Evolutionary conservation across 2,797 vertebrate species (phyloP).

Genomic region (Agapornis canus): DNA sequence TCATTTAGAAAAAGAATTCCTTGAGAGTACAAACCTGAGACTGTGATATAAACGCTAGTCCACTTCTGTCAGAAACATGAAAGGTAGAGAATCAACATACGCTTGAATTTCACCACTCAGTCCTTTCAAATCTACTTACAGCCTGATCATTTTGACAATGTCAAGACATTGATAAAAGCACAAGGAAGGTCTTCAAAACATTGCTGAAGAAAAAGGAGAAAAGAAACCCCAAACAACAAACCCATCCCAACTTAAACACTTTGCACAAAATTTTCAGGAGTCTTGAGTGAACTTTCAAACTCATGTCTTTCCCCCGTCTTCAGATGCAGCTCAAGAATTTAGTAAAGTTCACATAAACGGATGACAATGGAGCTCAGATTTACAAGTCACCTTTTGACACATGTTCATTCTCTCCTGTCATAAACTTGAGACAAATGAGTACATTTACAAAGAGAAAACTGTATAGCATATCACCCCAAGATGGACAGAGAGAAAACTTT

Average conservation of each 20-base stretch:
- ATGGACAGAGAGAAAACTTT: neutral
- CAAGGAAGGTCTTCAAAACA: neutral
- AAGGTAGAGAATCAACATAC: neutral
- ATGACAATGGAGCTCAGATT: neutral
- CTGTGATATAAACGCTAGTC: neutral
- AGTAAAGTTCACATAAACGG: neutral
- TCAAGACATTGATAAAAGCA: neutral
- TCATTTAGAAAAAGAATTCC: neutral
- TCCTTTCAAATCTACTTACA: neutral
- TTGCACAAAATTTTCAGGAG: neutral
- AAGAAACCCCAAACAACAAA: neutral
- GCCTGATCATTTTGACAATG: neutral
- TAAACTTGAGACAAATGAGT: neutral
- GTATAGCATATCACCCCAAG: neutral
- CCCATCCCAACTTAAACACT: neutral
- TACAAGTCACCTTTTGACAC: neutral
- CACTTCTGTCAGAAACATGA: neutral
- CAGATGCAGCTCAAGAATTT: neutral
- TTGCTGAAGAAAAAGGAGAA: neutral
- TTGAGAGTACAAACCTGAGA: neutral
- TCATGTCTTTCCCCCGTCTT: neutral
- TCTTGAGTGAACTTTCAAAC: neutral
- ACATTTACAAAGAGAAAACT: neutral
- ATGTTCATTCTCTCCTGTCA: neutral
- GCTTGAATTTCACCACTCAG: neutral